Percentiles rank a stretch among this genome's conserved stretches.
Conservation (phyloP, 1,140 invertebrate species). For the Papilio polyxenes region DNA sequence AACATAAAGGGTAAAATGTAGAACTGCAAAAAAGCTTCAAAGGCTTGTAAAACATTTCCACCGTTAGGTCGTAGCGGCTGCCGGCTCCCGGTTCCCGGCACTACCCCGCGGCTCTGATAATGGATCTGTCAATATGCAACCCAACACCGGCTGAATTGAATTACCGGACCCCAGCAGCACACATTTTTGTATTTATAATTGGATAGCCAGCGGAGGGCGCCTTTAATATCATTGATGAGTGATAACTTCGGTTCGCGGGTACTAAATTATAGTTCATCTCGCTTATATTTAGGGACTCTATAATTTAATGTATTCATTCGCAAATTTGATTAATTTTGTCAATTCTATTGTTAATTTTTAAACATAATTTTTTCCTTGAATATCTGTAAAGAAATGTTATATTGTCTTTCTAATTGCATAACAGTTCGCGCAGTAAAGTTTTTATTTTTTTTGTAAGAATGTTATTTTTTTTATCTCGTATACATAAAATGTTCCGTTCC, state of each 20-base stretch:
- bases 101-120: constrained; percentile 49
- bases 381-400: neutral
- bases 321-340: constrained; percentile 8
- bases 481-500: constrained; percentile 4
- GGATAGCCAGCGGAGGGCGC: constrained; percentile 47
- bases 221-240: constrained; percentile 24
- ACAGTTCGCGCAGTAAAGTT: neutral
- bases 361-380: neutral
- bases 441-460: too few species aligned
- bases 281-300: neutral
- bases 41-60: constrained; percentile 29
- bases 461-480: neutral
- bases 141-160: constrained; percentile 58
- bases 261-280: constrained; percentile 27
- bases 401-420: neutral
- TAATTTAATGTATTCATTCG: neutral
- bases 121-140: constrained; percentile 70
- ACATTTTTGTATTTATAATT: constrained; percentile 67
- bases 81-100: neutral
- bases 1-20: constrained; percentile 12
- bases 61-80: constrained; percentile 7
- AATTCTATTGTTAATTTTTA: neutral
- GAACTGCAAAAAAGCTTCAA: constrained; percentile 22
- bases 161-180: constrained; percentile 56
- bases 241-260: constrained; percentile 25